Percentiles rank a stretch among this genome's conserved stretches.
Conservation (phyloP, 2,888 invertebrate species). For the Mesopsocus fuscifrons region DNA sequence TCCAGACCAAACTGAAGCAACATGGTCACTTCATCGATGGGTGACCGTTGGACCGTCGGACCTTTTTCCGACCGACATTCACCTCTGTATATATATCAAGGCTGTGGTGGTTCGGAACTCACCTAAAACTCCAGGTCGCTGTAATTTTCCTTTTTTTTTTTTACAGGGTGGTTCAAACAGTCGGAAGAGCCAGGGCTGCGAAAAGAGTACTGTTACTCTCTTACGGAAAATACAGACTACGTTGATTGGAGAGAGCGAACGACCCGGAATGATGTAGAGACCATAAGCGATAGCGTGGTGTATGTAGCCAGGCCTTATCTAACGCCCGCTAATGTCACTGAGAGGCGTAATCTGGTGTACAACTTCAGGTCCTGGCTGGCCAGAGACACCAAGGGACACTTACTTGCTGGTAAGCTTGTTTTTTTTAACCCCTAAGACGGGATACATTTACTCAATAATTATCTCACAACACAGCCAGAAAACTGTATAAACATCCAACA, state of each 20-base stretch:
- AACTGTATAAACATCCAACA: neutral
- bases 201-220: slow-evolving; percentile 68
- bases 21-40: neutral
- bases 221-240: slow-evolving; percentile 49
- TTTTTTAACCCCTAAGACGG: too few species aligned
- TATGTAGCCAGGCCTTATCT: slow-evolving; percentile 62
- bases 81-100: slow-evolving; percentile 2
- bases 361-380: slow-evolving; percentile 61
- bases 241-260: slow-evolving; percentile 74
- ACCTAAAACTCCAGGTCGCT: neutral
- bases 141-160: slow-evolving; percentile 10
- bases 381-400: slow-evolving; percentile 64
- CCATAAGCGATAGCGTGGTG: slow-evolving; percentile 51
- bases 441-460: too few species aligned
- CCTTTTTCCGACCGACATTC: too few species aligned
- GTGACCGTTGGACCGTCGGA: too few species aligned
- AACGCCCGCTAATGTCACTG: slow-evolving; percentile 67
- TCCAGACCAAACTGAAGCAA: neutral
- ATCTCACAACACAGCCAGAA: too few species aligned
- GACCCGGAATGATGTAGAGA: slow-evolving; percentile 40
- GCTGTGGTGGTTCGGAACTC: neutral
- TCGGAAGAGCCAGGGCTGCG: slow-evolving; percentile 53
- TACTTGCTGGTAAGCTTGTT: slow-evolving; percentile 39
- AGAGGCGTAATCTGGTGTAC: slow-evolving; percentile 74
- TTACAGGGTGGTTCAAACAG: slow-evolving; percentile 62